Conservation (phyloP, 2,797 vertebrate genomes). For the Pipistrellus nathusii region DNA sequence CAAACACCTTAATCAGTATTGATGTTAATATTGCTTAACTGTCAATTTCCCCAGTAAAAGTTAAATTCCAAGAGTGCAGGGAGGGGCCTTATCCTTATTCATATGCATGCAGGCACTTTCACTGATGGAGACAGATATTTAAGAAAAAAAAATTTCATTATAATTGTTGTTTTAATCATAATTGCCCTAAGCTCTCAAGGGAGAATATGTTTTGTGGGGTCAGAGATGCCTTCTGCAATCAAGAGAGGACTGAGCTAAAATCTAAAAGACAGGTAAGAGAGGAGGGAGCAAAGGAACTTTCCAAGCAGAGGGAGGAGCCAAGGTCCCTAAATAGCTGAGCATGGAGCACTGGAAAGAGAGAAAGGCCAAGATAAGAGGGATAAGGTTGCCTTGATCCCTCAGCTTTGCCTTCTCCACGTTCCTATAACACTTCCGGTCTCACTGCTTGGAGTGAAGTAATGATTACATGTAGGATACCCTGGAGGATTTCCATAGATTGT, state of each 20-base stretch:
- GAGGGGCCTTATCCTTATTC: not conserved
- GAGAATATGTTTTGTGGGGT: not conserved
- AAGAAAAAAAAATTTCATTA: not conserved
- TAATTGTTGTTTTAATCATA: slow-evolving; percentile 2
- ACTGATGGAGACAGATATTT: not conserved
- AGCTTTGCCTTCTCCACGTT: not conserved
- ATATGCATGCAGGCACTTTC: not conserved
- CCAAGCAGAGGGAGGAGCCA: not conserved
- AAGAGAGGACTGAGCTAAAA: not conserved
- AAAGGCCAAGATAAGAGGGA: not conserved
- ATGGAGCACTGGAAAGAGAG: not conserved
- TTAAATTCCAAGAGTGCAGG: not conserved
- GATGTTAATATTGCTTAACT: not conserved
- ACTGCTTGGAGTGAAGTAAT: not conserved
- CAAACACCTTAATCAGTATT: not conserved
- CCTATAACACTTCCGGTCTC: not conserved
- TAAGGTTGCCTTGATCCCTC: not conserved
- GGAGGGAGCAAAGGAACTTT: not conserved
- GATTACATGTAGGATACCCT: not conserved
- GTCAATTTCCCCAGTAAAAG: not conserved
- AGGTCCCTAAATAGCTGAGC: not conserved
- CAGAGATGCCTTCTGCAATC: not conserved
- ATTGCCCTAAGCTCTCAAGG: not conserved
- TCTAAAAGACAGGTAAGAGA: not conserved
- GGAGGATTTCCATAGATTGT: not conserved